Evolutionary conservation across 2,888 invertebrate genomes (phyloP).

Genomic region (Opisthograptis luteolata): DNA sequence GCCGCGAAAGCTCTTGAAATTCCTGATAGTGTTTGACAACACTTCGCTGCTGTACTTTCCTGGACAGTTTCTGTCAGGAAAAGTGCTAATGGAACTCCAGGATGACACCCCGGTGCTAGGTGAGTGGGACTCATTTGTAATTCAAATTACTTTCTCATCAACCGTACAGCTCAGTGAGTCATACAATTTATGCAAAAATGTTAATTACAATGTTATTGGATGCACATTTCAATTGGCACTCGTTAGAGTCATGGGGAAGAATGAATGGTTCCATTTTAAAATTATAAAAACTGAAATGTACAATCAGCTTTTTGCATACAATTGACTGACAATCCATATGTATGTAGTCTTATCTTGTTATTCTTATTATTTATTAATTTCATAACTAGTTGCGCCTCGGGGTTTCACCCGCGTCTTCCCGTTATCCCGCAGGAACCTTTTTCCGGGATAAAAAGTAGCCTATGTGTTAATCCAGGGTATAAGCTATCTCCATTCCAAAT

Average conservation of each 20-base stretch:
- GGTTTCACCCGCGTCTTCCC: no score
- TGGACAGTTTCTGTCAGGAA: slow-evolving; percentile 95
- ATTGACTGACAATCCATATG: no score
- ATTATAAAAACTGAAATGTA: no score
- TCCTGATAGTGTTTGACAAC: slow-evolving; percentile 96
- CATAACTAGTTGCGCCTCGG: no score
- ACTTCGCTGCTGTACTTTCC: slow-evolving; percentile 96
- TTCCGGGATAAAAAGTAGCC: no score
- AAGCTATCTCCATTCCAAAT: no score
- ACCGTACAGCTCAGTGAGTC: slow-evolving; percentile 13
- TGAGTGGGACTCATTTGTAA: slow-evolving; percentile 64
- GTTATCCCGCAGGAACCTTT: no score
- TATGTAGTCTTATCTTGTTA: no score
- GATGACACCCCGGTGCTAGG: slow-evolving; percentile 96
- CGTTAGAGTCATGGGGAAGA: background rate
- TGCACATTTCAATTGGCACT: slow-evolving; percentile 15
- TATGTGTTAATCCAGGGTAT: no score
- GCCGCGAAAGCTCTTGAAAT: slow-evolving; percentile 95
- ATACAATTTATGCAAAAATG: slow-evolving; percentile 12
- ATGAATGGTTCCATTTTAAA: background rate
- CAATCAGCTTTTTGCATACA: no score
- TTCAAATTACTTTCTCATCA: slow-evolving; percentile 13
- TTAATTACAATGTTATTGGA: slow-evolving; percentile 6
- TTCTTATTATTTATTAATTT: no score
- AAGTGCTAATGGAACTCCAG: slow-evolving; percentile 95